These are phyloP conservation scores for Phalangium opilio DNA, from an alignment of 2,888 invertebrate genomes.

Conservation along the genomic window DNA sequence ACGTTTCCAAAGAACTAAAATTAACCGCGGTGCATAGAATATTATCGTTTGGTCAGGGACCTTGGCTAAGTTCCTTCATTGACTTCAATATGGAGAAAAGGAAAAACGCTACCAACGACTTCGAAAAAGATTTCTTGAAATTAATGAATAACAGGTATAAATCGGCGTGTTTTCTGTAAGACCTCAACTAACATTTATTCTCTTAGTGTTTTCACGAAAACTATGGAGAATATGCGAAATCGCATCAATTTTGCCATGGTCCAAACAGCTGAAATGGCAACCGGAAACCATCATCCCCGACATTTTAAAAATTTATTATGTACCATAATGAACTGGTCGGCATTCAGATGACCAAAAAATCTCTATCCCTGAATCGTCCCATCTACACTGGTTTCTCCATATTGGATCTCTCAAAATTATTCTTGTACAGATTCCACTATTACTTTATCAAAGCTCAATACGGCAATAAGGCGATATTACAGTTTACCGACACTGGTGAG, in stretches of 20 bases:
- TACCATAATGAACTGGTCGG: not conserved
- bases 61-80: slow-evolving; percentile 23
- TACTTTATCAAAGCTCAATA: slow-evolving; percentile 18
- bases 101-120: slow-evolving; percentile 24
- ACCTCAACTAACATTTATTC: too few relatives aligned
- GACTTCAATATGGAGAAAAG: slow-evolving; percentile 6
- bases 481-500: slow-evolving; percentile 24
- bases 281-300: not conserved
- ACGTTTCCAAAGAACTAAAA: slow-evolving; percentile 21
- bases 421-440: slow-evolving; percentile 21
- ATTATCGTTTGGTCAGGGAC: slow-evolving; percentile 23
- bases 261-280: not conserved
- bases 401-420: slow-evolving; percentile 22
- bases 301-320: too few relatives aligned
- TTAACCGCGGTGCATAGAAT: slow-evolving; percentile 23
- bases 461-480: slow-evolving; percentile 17
- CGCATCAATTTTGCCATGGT: slow-evolving; percentile 22
- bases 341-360: not conserved
- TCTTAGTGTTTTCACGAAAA: slow-evolving; percentile 25
- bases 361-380: slow-evolving; percentile 16
- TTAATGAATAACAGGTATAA: slow-evolving; percentile 23
- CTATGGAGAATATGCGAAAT: slow-evolving; percentile 25
- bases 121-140: slow-evolving; percentile 23
- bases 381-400: slow-evolving; percentile 20
- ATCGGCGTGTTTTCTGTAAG: too few relatives aligned